These are phyloP conservation scores for Gymnoscopelus braueri DNA, from an alignment of 2,797 vertebrate species.

Conservation along the genomic window DNA sequence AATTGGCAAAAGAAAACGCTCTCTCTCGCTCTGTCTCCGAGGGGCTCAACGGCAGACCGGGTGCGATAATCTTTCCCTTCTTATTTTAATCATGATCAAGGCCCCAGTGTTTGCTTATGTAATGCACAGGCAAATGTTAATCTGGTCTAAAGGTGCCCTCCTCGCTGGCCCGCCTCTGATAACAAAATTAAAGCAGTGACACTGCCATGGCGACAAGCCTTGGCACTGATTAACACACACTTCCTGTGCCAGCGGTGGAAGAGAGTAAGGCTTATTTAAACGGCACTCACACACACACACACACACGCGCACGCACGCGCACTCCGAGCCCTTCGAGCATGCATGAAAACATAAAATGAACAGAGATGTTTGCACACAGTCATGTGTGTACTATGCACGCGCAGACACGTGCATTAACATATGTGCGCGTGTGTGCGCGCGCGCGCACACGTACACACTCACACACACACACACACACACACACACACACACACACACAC, in stretches of 20 bases:
- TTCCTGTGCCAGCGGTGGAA: slow-evolving; percentile 3
- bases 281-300: slow-evolving; percentile 1
- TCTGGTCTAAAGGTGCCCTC: slow-evolving; percentile 79
- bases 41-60: slow-evolving; percentile 77
- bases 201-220: slow-evolving; percentile 20
- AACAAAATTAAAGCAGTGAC: slow-evolving; percentile 53
- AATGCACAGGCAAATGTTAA: slow-evolving; percentile 63
- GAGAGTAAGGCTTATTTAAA: slow-evolving; percentile 2
- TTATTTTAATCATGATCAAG: slow-evolving; percentile 76
- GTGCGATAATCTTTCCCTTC: slow-evolving; percentile 68
- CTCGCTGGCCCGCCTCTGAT: slow-evolving; percentile 54
- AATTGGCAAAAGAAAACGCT: not conserved
- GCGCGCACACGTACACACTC: too few relatives aligned
- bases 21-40: slow-evolving; percentile 51
- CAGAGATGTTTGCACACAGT: too few relatives aligned
- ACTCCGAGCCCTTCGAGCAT: too few relatives aligned
- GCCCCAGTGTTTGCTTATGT: slow-evolving; percentile 74
- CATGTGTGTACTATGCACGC: too few relatives aligned
- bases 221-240: slow-evolving; percentile 30
- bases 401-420: too few relatives aligned
- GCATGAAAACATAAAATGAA: too few relatives aligned
- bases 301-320: not conserved
- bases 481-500: too few relatives aligned
- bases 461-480: too few relatives aligned
- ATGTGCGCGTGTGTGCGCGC: too few relatives aligned